phyloP scores from a whole-genome alignment of 2,797 vertebrate genomes.

The Sebastes trivittatus region DNA sequence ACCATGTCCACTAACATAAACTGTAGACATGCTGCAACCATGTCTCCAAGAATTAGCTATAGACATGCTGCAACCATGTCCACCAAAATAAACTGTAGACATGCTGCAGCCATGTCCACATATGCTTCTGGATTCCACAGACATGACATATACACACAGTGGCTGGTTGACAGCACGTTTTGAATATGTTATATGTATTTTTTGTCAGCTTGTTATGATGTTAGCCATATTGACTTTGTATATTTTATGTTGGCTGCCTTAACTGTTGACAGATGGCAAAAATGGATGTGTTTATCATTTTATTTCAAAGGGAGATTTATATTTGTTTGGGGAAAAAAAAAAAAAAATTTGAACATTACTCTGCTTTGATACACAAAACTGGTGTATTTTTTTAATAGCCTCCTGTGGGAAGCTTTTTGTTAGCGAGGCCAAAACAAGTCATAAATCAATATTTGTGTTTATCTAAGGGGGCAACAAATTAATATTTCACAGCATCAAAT shows the following conservation, averaged over 20 bases:
- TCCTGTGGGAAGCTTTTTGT: constrained; percentile 17
- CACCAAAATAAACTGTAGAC: neutral
- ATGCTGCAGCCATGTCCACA: neutral
- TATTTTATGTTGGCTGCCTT: constrained; percentile 12
- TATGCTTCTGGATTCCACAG: neutral
- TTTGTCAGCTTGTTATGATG: neutral
- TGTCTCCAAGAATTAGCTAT: no score
- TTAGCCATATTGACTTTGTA: neutral
- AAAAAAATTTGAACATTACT: neutral
- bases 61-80: no score
- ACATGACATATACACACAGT: neutral
- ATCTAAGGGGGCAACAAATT: constrained; percentile 8
- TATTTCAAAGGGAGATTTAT: constrained; percentile 8
- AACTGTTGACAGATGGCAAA: constrained; percentile 25
- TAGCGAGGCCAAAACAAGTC: constrained; percentile 9
- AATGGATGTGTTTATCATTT: neutral
- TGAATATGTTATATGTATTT: constrained; percentile 11
- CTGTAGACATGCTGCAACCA: no score
- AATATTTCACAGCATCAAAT: constrained; percentile 23
- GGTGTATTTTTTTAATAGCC: constrained; percentile 6
- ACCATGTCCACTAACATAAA: rapidly evolving
- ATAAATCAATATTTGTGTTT: constrained; percentile 33
- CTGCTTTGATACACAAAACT: constrained; percentile 9
- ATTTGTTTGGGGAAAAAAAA: neutral
- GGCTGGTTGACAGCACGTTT: neutral